Conservation (phyloP, 2,113 vertebrate species). For the Sorex araneus region DNA sequence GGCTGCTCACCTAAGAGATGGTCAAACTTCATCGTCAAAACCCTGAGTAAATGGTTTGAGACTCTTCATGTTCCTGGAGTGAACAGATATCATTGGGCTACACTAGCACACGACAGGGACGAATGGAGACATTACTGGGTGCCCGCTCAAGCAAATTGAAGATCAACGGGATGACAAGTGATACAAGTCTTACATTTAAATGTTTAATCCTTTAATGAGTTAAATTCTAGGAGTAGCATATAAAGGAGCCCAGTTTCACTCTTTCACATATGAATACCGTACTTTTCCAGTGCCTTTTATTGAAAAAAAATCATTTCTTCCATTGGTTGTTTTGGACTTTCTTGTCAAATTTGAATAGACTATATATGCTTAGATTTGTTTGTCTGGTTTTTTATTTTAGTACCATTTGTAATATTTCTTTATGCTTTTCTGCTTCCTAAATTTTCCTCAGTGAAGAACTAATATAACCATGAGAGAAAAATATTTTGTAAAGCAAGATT, state of each 20-base stretch:
- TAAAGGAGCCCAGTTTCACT: not conserved
- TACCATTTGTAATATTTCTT: constrained; percentile 4
- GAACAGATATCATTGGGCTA: too few species aligned
- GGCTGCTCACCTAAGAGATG: too few species aligned
- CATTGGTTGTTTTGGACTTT: not conserved
- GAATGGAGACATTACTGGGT: too few species aligned
- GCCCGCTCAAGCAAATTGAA: too few species aligned
- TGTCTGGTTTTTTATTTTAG: not conserved
- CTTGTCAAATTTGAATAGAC: not conserved
- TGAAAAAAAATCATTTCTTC: not conserved
- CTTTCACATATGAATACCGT: not conserved
- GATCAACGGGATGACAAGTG: too few species aligned
- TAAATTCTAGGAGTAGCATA: not conserved
- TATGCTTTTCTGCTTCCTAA: constrained; percentile 1
- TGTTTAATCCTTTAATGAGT: not conserved
- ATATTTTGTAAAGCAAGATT: constrained; percentile 10
- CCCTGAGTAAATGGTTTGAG: too few species aligned
- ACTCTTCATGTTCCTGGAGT: too few species aligned
- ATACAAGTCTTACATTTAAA: not conserved
- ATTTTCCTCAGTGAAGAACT: constrained; percentile 37
- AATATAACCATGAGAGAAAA: constrained; percentile 15
- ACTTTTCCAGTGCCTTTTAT: not conserved
- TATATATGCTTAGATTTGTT: not conserved
- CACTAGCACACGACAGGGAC: too few species aligned
- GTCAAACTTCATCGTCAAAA: too few species aligned